Evolutionary conservation across 92 coral and sea anemone genomes (phyloP), one percentile per base, ranked within the genome.

Genomic region (Porites rus): DNA sequence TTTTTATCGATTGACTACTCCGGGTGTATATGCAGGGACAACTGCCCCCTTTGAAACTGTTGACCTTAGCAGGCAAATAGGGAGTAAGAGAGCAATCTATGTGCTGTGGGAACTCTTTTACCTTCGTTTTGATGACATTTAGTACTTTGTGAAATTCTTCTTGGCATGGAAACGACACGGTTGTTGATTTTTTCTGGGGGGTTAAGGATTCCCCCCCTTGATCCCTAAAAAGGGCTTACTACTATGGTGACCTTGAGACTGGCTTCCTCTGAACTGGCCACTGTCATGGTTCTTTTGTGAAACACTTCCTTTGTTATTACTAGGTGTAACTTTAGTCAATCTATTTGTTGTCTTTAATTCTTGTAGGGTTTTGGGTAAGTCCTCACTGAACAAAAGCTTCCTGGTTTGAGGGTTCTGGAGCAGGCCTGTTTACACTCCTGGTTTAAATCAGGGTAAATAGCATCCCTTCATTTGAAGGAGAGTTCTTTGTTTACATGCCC

Each of bases 281-380:
- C 51, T 80, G 69, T 65, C 1, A 51, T 52, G 72, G 62, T 14
- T 76, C 72, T 51, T 63, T 75, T 62, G 66, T 63, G 60, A 54
- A 54, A 13, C 60, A 54, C 14, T 54, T 54, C 16, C 60, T 54
- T 8, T 54, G 82, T 64, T 24, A 21, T 20, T 22, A 76, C 7
- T 75, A 28, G 31, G 31, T 28, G 31, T 28, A 28, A 28, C 31
- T 28, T 28, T 28, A 28, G 0, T 28, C 31, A 84, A 13, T 51
- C 51, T 78, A 58, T 89, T 89, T 56, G 92, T 89, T 53, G 89
- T 66, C 83, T 89, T 89, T 18, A 89, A 70, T 54, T 89, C 92
- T 61, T 84, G 86, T 31, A 84, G 73, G 51, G 80, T 65, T 46
- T 84, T 89, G 77, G 92, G 65, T 16, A 84, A 72, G 13, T 87